Evolutionary conservation across 2,113 vertebrate genomes (phyloP), one percentile per base, ranked within the genome.

Genomic region (Zingel zingel): DNA sequence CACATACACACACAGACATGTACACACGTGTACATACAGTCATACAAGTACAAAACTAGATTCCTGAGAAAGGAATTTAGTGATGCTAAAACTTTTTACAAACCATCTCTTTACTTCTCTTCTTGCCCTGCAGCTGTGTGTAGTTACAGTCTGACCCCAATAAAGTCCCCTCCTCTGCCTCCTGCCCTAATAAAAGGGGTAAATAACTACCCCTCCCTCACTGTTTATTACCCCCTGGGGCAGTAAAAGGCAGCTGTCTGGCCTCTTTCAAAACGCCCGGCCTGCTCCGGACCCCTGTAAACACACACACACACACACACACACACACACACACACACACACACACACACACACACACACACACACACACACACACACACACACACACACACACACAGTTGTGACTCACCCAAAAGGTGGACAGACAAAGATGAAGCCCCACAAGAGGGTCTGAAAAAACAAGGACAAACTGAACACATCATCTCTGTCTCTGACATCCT

Each of bases 241-340:
- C 95, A 94, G 94, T 96, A 94, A 95, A 96, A 95, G 88, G 91
- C 95, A 96, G 95, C 95, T 96, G 95, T 94, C 94, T 89, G 88
- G 79, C 83, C 89, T 75, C 53, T 70, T 89, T 92, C 83, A 91
- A 93, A 93, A 89, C 12, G 27, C 77, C 84, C 54, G 36, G 54
- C 77, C 79, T 71, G 63, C 62, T 86, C 66, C 47, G 69, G 87
- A 92, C 82, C 83, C 79, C 79, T 23, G 71, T 90, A 86, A 93
- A 54, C 65, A 76, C 56, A 74, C 19, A 77, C 59, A 88, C 8
- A 6, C 36, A 69, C 56, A 81, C 48, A 80, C 77, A 86, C 86
- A 86, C 68, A 84, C 86, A 86, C 78, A 63, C 77, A 86, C 91
- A 93, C 81, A 93, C 79, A 81, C 74, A 87, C 70, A 79, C 36